Conservation (phyloP, 2,797 vertebrate species). For the Artibeus jamaicensis region DNA sequence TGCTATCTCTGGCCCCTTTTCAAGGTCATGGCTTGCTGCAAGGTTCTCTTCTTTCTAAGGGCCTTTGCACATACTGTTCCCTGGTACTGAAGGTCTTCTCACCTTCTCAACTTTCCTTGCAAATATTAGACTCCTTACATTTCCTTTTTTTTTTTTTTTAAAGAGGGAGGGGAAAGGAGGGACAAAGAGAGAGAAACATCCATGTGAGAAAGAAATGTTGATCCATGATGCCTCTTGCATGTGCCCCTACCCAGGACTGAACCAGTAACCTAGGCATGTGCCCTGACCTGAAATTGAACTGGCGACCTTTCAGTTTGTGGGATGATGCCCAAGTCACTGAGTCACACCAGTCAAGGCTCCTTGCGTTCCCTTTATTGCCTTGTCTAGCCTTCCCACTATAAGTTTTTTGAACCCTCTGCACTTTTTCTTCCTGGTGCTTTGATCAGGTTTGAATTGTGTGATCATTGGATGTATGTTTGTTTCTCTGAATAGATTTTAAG, state of each 20-base stretch:
- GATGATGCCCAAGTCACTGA: too few species aligned
- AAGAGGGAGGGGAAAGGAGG: background rate
- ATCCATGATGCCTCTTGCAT: background rate
- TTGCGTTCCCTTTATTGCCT: background rate
- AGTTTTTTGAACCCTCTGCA: background rate
- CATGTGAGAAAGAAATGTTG: background rate
- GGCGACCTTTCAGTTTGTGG: background rate
- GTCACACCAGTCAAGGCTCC: background rate
- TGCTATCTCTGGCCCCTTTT: background rate
- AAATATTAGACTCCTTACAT: background rate
- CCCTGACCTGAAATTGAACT: background rate
- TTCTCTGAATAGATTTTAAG: background rate
- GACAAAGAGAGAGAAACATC: background rate
- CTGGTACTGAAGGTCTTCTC: background rate
- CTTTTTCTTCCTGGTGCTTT: background rate
- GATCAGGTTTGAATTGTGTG: background rate
- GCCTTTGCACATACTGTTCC: background rate
- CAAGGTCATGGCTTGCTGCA: fast-evolving
- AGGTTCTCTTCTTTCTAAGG: background rate
- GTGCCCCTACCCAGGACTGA: background rate
- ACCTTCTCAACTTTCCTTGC: background rate
- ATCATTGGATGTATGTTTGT: background rate
- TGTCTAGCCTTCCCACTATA: background rate
- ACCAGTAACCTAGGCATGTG: background rate
- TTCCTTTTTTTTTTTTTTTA: background rate